phyloP scores from a whole-genome alignment of 2,888 invertebrate genomes.

The Andrena trimmerana region DNA sequence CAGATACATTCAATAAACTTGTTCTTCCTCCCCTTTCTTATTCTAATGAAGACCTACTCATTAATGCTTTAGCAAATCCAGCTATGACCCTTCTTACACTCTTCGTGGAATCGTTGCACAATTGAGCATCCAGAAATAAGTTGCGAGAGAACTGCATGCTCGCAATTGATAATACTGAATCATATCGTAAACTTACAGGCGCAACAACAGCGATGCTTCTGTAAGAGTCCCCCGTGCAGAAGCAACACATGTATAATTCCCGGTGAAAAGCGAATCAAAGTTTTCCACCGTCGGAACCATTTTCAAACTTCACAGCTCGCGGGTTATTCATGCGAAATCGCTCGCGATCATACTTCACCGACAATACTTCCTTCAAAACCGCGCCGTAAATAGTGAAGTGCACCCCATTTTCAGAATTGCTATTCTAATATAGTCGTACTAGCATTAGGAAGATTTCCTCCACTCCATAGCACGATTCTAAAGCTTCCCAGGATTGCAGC shows the following conservation, averaged over 20 bases:
- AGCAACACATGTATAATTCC: neutral
- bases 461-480: neutral
- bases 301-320: neutral
- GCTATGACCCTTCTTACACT: constrained; percentile 4
- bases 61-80: too few relatives aligned
- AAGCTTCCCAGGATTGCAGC: neutral
- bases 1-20: too few relatives aligned
- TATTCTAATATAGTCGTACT: too few relatives aligned
- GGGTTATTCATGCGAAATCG: constrained; percentile 3
- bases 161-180: neutral
- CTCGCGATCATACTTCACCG: neutral
- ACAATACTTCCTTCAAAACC: neutral
- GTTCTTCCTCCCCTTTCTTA: too few relatives aligned
- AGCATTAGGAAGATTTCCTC: neutral
- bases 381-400: neutral
- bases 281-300: neutral
- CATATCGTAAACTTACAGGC: neutral
- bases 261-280: neutral
- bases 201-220: too few relatives aligned
- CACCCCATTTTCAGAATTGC: neutral
- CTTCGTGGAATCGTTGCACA: constrained; percentile 46
- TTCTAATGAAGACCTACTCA: too few relatives aligned
- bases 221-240: too few relatives aligned
- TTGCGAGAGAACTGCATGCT: constrained; percentile 16
- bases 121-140: constrained; percentile 8